These are phyloP conservation scores for Drosophila tani DNA, from an alignment of 1,140 invertebrate species.

Conservation along the genomic window DNA sequence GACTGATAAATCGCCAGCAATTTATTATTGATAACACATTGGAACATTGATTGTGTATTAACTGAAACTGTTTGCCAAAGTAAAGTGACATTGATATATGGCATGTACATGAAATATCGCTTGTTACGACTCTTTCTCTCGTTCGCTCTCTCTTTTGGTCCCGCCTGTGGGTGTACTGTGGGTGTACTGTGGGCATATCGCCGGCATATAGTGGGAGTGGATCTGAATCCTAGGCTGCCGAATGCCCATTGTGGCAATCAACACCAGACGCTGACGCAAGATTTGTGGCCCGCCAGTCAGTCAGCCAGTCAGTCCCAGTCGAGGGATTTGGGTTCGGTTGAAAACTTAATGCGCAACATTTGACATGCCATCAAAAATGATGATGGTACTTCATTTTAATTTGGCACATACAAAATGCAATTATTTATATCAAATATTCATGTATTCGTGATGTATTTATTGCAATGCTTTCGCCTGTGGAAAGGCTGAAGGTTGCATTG, in stretches of 20 bases:
- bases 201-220: conserved; percentile 25
- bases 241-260: conserved; percentile 79
- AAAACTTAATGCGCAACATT: conserved; percentile 64
- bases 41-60: conserved; percentile 84
- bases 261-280: conserved; percentile 76
- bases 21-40: conserved; percentile 84
- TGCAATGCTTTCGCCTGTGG: not conserved
- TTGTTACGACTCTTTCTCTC: conserved; percentile 68
- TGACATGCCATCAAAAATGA: conserved; percentile 69
- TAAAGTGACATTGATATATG: conserved; percentile 83
- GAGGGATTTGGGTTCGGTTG: conserved; percentile 39
- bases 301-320: conserved; percentile 42
- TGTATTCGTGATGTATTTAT: conserved; percentile 33
- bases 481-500: not conserved
- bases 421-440: conserved; percentile 48
- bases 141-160: not conserved
- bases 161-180: conserved; percentile 3
- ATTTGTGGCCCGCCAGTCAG: conserved; percentile 66
- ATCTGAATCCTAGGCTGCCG: conserved; percentile 35
- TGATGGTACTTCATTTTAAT: conserved; percentile 63
- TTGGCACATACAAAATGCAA: conserved; percentile 44
- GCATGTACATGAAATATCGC: conserved; percentile 82
- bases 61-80: conserved; percentile 84
- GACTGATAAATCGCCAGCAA: conserved; percentile 81
- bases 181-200: conserved; percentile 2